A percentile compares a stretch with the other conserved stretches of the same genome.
Evolutionary conservation across 2,888 invertebrate genomes (phyloP).

Genomic region (Lithophane semibrunnea): DNA sequence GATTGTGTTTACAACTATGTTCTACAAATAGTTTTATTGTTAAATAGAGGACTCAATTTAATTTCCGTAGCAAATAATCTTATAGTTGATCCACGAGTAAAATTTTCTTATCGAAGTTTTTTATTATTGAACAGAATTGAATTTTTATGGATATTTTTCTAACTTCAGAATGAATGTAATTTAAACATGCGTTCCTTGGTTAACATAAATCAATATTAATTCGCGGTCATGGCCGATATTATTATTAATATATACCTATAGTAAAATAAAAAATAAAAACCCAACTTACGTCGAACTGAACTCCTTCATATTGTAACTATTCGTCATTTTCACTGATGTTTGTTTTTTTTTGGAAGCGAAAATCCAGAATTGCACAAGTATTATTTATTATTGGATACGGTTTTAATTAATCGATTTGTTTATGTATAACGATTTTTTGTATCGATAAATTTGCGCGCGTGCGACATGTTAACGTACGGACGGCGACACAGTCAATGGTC

Average conservation of each 20-base stretch:
- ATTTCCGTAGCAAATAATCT: slow-evolving; percentile 2
- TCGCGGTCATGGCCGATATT: neutral
- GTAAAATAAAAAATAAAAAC: slow-evolving; percentile 22
- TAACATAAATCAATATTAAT: slow-evolving; percentile 8
- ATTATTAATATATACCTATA: neutral
- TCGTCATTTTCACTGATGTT: slow-evolving; percentile 79
- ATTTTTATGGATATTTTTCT: neutral
- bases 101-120: neutral
- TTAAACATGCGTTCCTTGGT: neutral
- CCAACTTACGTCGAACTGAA: slow-evolving; percentile 88
- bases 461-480: slow-evolving; percentile 77
- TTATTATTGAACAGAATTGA: neutral
- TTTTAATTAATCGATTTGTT: slow-evolving; percentile 60
- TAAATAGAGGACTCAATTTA: slow-evolving; percentile 7
- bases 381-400: slow-evolving; percentile 45
- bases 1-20: slow-evolving; percentile 45
- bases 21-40: slow-evolving; percentile 56
- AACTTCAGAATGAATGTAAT: neutral
- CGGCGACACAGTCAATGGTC: slow-evolving; percentile 76
- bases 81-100: neutral
- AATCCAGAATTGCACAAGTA: slow-evolving; percentile 59
- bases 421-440: slow-evolving; percentile 67
- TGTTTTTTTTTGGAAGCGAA: slow-evolving; percentile 17
- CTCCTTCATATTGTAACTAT: slow-evolving; percentile 87
- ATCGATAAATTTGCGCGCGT: slow-evolving; percentile 71